Percentiles rank a stretch among this genome's conserved stretches.
phyloP scores from a whole-genome alignment of 2,888 invertebrate species.

The Drosophila fulvimacula region DNA sequence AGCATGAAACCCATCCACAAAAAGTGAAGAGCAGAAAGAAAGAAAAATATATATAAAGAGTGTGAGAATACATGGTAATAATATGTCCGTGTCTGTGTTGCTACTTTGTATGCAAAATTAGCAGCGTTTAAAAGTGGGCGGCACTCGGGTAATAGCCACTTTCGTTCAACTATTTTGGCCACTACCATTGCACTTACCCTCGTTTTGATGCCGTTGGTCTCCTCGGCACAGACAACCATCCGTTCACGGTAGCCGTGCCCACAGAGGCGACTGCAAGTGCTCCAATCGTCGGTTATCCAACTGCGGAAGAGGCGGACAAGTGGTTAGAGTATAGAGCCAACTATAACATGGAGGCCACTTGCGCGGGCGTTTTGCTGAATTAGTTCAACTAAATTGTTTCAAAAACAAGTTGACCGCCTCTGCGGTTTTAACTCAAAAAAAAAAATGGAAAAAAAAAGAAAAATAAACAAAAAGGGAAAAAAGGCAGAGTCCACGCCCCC shows the following conservation, averaged over 20 bases:
- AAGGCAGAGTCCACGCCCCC: constrained; percentile 34
- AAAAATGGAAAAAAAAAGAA: background rate
- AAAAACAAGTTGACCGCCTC: constrained; percentile 53
- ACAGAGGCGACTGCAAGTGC: constrained; percentile 93
- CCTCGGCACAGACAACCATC: constrained; percentile 93
- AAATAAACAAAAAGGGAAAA: constrained; percentile 2
- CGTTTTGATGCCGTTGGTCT: constrained; percentile 92
- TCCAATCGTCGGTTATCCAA: constrained; percentile 96
- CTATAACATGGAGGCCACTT: constrained; percentile 18
- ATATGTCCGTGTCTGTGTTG: constrained; percentile 37
- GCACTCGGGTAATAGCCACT: constrained; percentile 61
- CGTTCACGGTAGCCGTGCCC: constrained; percentile 93
- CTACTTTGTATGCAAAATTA: constrained; percentile 66
- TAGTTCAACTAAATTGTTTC: constrained; percentile 61
- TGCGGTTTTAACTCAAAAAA: constrained; percentile 29
- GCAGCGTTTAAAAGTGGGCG: constrained; percentile 55
- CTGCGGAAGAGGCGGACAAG: constrained; percentile 85
- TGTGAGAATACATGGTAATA: constrained; percentile 67
- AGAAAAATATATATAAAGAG: constrained; percentile 17
- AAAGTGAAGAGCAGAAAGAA: constrained; percentile 31
- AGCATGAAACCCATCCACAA: constrained; percentile 12
- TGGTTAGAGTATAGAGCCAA: constrained; percentile 43
- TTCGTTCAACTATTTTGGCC: constrained; percentile 44
- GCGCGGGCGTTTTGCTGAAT: constrained; percentile 48
- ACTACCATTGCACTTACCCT: constrained; percentile 86